phyloP scores from a whole-genome alignment of 2,888 invertebrate genomes.

The Leucophenga montana region DNA sequence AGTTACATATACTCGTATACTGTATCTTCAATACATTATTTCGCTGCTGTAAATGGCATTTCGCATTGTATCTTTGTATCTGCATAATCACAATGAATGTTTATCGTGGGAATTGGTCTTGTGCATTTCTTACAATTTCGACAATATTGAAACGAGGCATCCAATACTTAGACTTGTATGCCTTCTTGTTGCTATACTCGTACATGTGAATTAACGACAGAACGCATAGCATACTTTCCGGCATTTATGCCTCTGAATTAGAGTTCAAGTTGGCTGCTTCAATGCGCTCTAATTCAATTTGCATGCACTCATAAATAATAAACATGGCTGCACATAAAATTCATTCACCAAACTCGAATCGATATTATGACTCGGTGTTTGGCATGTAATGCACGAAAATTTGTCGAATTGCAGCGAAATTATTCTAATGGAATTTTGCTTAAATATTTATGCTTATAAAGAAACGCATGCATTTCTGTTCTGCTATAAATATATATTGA shows the following conservation, averaged over 20 bases:
- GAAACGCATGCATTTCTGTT: no score
- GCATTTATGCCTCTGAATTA: neutral
- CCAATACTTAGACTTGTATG: conserved; percentile 27
- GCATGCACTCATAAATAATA: conserved; percentile 69
- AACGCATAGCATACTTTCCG: neutral
- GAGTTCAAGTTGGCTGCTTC: conserved; percentile 6
- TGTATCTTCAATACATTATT: conserved; percentile 11
- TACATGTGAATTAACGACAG: neutral
- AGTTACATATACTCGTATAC: neutral
- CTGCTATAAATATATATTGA: no score
- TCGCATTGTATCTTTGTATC: conserved; percentile 37
- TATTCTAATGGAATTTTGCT: conserved; percentile 56
- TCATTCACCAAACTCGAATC: conserved; percentile 43
- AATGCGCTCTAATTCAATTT: conserved; percentile 66
- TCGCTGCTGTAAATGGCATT: conserved; percentile 3
- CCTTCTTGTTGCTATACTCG: conserved; percentile 17
- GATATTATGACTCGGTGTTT: neutral
- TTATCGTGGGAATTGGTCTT: conserved; percentile 67
- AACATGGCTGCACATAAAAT: conserved; percentile 52
- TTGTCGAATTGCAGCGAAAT: conserved; percentile 30
- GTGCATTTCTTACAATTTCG: conserved; percentile 51
- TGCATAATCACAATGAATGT: conserved; percentile 71
- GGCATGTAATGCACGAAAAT: neutral
- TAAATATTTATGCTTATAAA: conserved; percentile 53
- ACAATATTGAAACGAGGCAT: conserved; percentile 25